These are phyloP conservation scores for Nipponacmea schrenckii DNA, from an alignment of 2,888 invertebrate genomes.

Conservation along the genomic window DNA sequence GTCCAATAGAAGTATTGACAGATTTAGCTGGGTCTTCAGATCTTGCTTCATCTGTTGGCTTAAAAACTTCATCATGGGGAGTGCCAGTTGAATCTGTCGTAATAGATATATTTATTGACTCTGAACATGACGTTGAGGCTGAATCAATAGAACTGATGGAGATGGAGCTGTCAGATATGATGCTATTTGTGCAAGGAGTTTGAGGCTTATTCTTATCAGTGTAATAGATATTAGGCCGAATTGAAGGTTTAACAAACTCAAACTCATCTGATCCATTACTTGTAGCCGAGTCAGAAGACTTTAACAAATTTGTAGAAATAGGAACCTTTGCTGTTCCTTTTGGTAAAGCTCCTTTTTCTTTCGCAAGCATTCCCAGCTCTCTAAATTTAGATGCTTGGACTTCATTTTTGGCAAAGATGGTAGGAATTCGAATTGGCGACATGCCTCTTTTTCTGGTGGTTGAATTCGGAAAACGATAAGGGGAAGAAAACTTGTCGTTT, in stretches of 20 bases:
- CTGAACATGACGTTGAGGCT: background rate
- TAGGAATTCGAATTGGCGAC: constrained; percentile 58
- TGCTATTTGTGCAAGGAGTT: background rate
- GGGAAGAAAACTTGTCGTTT: constrained; percentile 32
- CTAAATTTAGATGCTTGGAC: constrained; percentile 31
- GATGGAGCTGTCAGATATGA: background rate
- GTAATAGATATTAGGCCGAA: constrained; percentile 46
- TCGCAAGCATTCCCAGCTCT: constrained; percentile 26
- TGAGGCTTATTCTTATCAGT: background rate
- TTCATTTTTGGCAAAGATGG: constrained; percentile 49
- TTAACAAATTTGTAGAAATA: constrained; percentile 51
- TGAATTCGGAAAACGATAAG: constrained; percentile 52
- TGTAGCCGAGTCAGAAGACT: constrained; percentile 38
- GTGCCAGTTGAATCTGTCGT: background rate
- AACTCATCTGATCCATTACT: constrained; percentile 1
- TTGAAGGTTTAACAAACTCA: constrained; percentile 22
- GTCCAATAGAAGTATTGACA: background rate
- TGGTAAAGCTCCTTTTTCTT: constrained; percentile 8
- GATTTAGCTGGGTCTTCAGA: background rate
- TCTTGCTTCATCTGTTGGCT: background rate
- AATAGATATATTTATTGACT: constrained; percentile 7
- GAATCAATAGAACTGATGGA: constrained; percentile 11
- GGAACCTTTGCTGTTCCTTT: constrained; percentile 45
- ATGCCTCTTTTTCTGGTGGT: constrained; percentile 44
- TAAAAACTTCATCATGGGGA: constrained; percentile 9